Conservation (phyloP, 2,888 invertebrate species). For the Monoplex corrugatus region DNA sequence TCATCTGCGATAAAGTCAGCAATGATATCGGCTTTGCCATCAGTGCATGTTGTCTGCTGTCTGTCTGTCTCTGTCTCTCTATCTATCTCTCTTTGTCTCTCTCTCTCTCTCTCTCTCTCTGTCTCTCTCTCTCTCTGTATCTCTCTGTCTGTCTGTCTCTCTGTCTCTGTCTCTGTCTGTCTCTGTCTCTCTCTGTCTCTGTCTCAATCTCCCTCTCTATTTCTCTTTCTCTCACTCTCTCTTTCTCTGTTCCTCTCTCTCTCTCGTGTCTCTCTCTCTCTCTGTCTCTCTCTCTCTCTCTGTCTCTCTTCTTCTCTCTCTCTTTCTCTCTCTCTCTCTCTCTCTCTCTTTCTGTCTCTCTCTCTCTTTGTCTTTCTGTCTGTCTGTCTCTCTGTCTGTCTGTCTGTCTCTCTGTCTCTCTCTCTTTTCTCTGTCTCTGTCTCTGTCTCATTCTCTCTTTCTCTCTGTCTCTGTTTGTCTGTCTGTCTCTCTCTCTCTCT, state of each 20-base stretch:
- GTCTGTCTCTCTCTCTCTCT: background rate
- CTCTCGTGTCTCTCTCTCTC: background rate
- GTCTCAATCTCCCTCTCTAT: conserved; percentile 9
- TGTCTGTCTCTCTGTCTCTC: too few species aligned
- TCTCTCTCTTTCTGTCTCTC: background rate
- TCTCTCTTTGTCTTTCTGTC: background rate
- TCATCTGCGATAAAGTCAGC: too few species aligned
- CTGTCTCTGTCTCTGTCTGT: background rate
- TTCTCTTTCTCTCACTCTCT: background rate
- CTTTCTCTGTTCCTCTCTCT: conserved; percentile 12
- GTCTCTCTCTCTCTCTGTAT: background rate
- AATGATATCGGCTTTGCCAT: too few species aligned
- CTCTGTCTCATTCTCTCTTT: background rate
- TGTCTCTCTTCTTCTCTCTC: background rate
- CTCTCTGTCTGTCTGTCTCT: background rate
- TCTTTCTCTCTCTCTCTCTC: background rate
- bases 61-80: background rate
- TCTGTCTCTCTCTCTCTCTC: background rate
- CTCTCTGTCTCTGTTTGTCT: background rate
- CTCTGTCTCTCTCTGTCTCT: background rate
- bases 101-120: background rate
- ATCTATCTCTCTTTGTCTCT: background rate
- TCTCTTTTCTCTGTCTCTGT: background rate
- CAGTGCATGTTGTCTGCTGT: too few species aligned
- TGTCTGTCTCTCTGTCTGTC: too few species aligned